Base-by-base conservation (phyloP, 2,888 invertebrate genomes). In the Resseliella maxima region DNA sequence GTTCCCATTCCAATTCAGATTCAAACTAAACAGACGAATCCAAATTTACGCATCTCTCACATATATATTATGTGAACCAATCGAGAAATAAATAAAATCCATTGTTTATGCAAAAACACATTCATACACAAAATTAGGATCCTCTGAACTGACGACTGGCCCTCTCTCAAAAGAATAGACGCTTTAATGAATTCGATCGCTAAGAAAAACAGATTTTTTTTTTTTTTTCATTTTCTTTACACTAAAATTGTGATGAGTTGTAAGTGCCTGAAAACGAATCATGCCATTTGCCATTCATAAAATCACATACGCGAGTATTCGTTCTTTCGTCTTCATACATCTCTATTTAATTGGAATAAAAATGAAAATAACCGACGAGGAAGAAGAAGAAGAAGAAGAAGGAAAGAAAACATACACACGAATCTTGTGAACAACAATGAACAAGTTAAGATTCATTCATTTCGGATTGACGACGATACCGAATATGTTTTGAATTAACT, bases 161-260 rank as follows among this genome's bases (percentile, higher is more conserved):
- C 83, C 83, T n/a, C n/a, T n/a, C n/a, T n/a, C n/a, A n/a, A 41
- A 36, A 83, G 38, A 83, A 83, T 83, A 83, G 83, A 83, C n/a
- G 83, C 21, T 59, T 81, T 83, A 83, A 83, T 83, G 83, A 83
- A 83, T 83, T 83, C 83, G 6, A 83, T 83, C 83, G 38, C 6
- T 38, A n/a, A 38, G 31, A 12, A 72, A 38, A 38, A 64, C 31
- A 72, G 72, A 72, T 35, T 35, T 72, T 50, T 50, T 18, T 12
- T 21, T n/a, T 83, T 83, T 38, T 38, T 38, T 24, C 38, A n/a
- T 18, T 8, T 15, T 18, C 8, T 50, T 15, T 18, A 18, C n/a
- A n/a, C 38, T 2, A n/a, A 24, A 72, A 31, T 15, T 31, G 12
- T 1, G 18, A 50, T 21, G 18, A 31, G 27, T 38, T 83, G 83